Conservation (phyloP, 2,113 vertebrate genomes). For the Dipodomys stephensi region DNA sequence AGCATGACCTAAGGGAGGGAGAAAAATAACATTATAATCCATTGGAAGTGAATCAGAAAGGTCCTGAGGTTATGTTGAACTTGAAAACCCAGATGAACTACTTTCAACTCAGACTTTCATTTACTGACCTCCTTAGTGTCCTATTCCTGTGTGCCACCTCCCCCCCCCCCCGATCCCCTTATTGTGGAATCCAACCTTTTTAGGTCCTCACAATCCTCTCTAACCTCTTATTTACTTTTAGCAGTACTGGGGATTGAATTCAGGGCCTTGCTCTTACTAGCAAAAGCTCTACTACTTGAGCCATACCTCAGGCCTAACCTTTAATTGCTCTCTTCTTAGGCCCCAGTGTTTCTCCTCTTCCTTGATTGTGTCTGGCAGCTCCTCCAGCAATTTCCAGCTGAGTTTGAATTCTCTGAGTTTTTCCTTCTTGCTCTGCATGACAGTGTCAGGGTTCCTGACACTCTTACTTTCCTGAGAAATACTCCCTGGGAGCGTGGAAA, state of each 20-base stretch:
- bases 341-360: conserved; percentile 95
- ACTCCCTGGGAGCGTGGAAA: conserved; percentile 91
- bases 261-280: no score
- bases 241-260: no score
- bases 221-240: conserved; percentile 74
- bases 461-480: conserved; percentile 93
- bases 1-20: background rate
- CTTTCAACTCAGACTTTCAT: background rate
- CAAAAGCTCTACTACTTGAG: no score
- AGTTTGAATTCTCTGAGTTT: conserved; percentile 94
- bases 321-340: conserved; percentile 82
- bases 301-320: conserved; percentile 79
- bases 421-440: conserved; percentile 95
- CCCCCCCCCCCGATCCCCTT: background rate
- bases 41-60: background rate
- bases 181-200: background rate
- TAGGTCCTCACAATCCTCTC: conserved; percentile 31
- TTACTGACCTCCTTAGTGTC: background rate
- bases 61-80: background rate
- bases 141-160: background rate
- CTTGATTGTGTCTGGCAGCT: conserved; percentile 97
- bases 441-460: conserved; percentile 92
- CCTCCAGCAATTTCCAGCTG: conserved; percentile 90
- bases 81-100: background rate
- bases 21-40: background rate